Percentiles rank a stretch among this genome's conserved stretches.
Evolutionary conservation across 2,888 invertebrate species (phyloP).

Genomic region (Leptopilina myrica): DNA sequence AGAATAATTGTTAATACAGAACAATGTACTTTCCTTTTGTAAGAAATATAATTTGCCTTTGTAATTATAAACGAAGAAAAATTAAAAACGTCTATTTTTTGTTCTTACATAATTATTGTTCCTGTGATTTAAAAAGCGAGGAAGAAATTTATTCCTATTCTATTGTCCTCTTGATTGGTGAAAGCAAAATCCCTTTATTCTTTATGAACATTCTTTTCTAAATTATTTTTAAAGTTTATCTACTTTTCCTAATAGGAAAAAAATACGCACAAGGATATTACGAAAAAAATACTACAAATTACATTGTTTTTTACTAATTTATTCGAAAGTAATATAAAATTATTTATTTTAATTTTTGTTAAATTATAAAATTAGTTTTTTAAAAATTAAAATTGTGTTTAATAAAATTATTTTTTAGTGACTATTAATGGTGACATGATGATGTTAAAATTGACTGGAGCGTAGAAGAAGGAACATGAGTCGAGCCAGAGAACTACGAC

Average conservation of each 20-base stretch:
- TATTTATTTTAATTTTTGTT: not conserved
- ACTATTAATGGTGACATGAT: slow-evolving; percentile 8
- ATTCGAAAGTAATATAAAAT: not conserved
- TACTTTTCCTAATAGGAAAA: not conserved
- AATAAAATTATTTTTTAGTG: slow-evolving; percentile 18
- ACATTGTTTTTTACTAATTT: not conserved
- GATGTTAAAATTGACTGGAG: not conserved
- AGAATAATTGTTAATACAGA: no score
- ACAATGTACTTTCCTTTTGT: not conserved
- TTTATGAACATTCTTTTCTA: not conserved
- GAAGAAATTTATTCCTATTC: not conserved
- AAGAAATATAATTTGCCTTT: not conserved
- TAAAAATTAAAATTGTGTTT: not conserved
- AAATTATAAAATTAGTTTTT: not conserved
- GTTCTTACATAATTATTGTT: slow-evolving; percentile 8
- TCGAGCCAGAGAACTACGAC: slow-evolving; percentile 73
- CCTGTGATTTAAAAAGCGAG: not conserved
- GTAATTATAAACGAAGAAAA: not conserved
- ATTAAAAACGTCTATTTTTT: not conserved
- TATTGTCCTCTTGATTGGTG: slow-evolving; percentile 22
- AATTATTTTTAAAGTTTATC: slow-evolving; percentile 7
- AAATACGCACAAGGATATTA: not conserved
- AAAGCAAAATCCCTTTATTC: not conserved
- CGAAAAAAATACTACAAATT: not conserved
- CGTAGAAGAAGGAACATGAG: slow-evolving; percentile 65